Base-by-base conservation (phyloP, 2,797 vertebrate genomes). In the Petrocephalus sullivani region DNA sequence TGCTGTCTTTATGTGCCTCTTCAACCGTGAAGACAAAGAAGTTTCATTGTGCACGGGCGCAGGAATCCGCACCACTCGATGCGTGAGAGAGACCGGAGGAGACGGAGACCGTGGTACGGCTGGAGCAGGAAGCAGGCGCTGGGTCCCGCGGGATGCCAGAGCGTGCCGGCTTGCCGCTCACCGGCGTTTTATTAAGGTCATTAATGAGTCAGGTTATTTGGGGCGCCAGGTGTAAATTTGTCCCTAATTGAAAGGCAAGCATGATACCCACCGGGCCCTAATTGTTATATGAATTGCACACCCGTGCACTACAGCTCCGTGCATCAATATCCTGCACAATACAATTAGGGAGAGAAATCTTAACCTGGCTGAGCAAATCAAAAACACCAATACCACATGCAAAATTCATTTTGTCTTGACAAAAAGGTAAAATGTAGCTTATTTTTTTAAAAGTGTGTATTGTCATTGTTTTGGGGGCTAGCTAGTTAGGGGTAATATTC, bases 201-300 rank as follows among this genome's bases (percentile, higher is more conserved):
- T 53, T 83, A 46, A 83, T 83, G 16, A 83, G 81, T 83, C 41
- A 10, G 41, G 81, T 1, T 83, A 83, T 53, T 21, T 21, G 41
- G n/a, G 19, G 81, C 1, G 19, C 81, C 81, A 83, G 81, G 81
- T 53, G 81, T 83, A 53, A 78, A 78, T 78, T 19, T 78, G 37
- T 78, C 14, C 33, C 71, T 78, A 78, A 78, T 46, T 78, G 71
- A 78, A 78, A 78, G 71, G 37, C 71, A 78, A 78, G 16, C 71
- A 46, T 78, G 37, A 46, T 41, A 78, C 33, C 37, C 16, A 78
- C 71, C 16, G 37, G 33, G 71, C 71, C 37, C 5, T 78, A 78
- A 78, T 78, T 78, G 71, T 78, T 4, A 75, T 75, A 75, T 75
- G 71, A 78, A 78, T 78, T 78, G 37, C 71, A 78, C 16, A 78